Evolutionary conservation across 2,797 vertebrate genomes (phyloP).

Genomic region (Amblyopsis hoosieri): DNA sequence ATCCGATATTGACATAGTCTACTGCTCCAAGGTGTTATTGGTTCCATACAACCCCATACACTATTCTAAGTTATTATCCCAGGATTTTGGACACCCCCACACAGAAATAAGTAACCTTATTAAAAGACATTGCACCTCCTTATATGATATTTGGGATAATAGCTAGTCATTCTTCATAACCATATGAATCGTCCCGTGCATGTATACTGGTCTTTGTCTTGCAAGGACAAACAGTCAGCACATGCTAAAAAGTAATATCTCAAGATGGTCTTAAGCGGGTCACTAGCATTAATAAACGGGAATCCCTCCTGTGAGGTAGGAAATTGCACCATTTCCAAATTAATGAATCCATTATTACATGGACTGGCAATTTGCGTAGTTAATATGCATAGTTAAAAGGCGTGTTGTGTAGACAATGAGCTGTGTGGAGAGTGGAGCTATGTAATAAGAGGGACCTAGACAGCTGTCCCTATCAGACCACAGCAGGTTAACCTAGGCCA

Average conservation of each 20-base stretch:
- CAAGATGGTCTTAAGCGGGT: background rate
- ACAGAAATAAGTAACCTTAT: too few species aligned
- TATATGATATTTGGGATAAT: too few species aligned
- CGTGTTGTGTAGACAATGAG: constrained; percentile 26
- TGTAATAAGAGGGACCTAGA: background rate
- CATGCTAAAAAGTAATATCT: constrained; percentile 20
- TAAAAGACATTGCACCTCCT: too few species aligned
- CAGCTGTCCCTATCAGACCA: constrained; percentile 13
- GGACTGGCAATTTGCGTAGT: background rate
- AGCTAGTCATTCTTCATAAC: background rate
- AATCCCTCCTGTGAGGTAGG: constrained; percentile 8
- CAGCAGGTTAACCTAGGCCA: constrained; percentile 49
- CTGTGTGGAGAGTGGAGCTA: background rate
- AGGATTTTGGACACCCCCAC: too few species aligned
- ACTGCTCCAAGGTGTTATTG: too few species aligned
- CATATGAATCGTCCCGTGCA: background rate
- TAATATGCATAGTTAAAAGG: background rate
- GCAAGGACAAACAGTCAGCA: constrained; percentile 41
- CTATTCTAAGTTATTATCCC: too few species aligned
- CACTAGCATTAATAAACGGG: background rate
- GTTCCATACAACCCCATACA: too few species aligned
- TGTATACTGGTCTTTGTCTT: constrained; percentile 25
- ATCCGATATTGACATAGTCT: too few species aligned
- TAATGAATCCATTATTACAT: constrained; percentile 4
- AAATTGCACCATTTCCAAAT: background rate